Percentiles rank a stretch among this genome's conserved stretches.
These are phyloP conservation scores for Eueremaeus valkanovi DNA, from an alignment of 2,888 invertebrate genomes.

Conservation along the genomic window DNA sequence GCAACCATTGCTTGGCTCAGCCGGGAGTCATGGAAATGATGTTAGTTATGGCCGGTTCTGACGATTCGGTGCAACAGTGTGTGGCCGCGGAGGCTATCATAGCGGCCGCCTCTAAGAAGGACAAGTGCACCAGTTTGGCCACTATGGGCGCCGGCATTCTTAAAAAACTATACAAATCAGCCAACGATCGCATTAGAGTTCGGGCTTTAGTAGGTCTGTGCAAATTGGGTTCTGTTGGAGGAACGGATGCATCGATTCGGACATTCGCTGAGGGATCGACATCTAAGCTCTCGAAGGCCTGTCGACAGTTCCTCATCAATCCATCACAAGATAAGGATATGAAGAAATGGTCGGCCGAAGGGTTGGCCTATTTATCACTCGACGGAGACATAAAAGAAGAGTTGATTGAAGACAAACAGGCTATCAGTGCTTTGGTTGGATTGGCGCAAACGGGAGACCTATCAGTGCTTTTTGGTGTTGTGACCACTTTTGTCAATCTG, in stretches of 20 bases:
- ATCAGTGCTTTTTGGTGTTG: constrained; percentile 81
- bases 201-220: constrained; percentile 72
- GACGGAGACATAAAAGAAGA: constrained; percentile 99
- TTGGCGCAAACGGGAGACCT: constrained; percentile 79
- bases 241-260: constrained; percentile 86
- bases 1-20: constrained; percentile 66
- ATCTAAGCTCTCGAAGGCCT: constrained; percentile 66
- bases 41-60: constrained; percentile 89
- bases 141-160: constrained; percentile 84
- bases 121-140: constrained; percentile 86
- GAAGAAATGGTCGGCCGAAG: constrained; percentile 93
- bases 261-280: constrained; percentile 96
- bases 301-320: constrained; percentile 67
- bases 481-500: constrained; percentile 90
- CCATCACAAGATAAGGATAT: constrained; percentile 81
- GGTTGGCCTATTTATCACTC: constrained; percentile 88
- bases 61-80: constrained; percentile 80
- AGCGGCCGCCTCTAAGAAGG: constrained; percentile 93
- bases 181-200: constrained; percentile 78
- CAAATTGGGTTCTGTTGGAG: constrained; percentile 85
- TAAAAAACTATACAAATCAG: constrained; percentile 84
- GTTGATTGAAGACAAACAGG: constrained; percentile 75
- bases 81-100: constrained; percentile 95
- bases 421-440: constrained; percentile 79
- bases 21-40: constrained; percentile 90